These are phyloP conservation scores for Montipora capricornis DNA, from an alignment of 64 coral and sea anemone genomes.

Conservation along the genomic window DNA sequence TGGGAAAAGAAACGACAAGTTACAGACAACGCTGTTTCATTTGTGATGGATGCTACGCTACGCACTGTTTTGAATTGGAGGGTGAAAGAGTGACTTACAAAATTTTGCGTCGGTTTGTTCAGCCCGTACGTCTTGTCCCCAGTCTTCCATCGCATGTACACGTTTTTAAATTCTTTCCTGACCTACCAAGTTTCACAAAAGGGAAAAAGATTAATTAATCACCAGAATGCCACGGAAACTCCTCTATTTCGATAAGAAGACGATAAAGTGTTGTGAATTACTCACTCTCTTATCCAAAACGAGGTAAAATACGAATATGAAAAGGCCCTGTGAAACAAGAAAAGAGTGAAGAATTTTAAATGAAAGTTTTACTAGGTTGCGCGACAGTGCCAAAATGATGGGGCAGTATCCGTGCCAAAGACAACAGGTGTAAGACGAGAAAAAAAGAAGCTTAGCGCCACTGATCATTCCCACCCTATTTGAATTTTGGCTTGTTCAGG, in stretches of 20 bases:
- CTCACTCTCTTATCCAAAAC: conserved; percentile 90
- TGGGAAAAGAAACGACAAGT: conserved; percentile 18
- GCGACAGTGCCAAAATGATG: too few species aligned
- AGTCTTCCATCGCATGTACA: conserved; percentile 97
- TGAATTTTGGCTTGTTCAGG: too few species aligned
- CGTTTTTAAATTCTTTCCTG: conserved; percentile 93
- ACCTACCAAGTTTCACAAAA: conserved; percentile 56
- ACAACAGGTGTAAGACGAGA: too few species aligned
- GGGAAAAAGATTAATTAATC: background rate
- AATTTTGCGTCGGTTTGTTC: conserved; percentile 79
- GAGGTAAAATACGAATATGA: conserved; percentile 93
- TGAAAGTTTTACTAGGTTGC: background rate
- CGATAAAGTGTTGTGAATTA: background rate
- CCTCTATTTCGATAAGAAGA: background rate
- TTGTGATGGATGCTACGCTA: background rate
- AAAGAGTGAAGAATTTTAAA: background rate
- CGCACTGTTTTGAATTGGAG: too few species aligned
- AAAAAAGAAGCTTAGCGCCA: too few species aligned
- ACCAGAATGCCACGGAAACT: background rate
- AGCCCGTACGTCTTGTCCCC: conserved; percentile 96
- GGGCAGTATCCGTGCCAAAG: too few species aligned
- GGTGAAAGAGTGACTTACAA: conserved; percentile 71
- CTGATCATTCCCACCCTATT: too few species aligned
- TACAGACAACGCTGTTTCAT: background rate
- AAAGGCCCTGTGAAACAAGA: conserved; percentile 81